Evolutionary conservation across 2,113 vertebrate genomes (phyloP), one percentile per base, ranked within the genome.

Genomic region (Tragulus kanchil): DNA sequence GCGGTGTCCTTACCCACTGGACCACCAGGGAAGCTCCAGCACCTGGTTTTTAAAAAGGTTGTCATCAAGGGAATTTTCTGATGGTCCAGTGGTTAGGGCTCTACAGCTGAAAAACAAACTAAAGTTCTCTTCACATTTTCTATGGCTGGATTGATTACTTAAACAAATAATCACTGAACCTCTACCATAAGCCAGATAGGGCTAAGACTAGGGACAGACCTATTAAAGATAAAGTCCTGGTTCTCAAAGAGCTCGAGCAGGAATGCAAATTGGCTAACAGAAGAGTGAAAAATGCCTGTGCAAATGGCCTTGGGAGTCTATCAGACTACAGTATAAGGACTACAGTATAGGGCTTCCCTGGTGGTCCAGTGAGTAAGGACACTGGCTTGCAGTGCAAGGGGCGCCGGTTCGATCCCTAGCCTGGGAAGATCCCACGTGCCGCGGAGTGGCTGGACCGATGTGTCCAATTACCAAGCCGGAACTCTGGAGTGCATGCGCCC

Each of bases 91-190:
- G 69, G 69, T 45, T 73, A 73, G 69, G 69, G 69, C 69, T 73
- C 21, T 42, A 73, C 5, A 45, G 69, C 45, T 19, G 69, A 25
- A 73, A 73, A 73, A 25, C 69, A 73, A 13, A 73, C 36, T 73
- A 73, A 48, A 5, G 0, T 67, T 69, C 28, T 89, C 13, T 21
- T 12, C 16, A 62, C n/a, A 50, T 85, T 77, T 96, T 95, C 65
- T 79, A 36, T 75, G 69, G 48, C 28, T 23, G 4, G 10, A 62
- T 88, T 90, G 45, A 88, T 78, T 92, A 93, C 8, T 48, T 64
- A 85, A 93, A 16, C 58, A 95, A 61, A 62, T 64, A 64, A 82
- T 78, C 90, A 42, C 82, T 50, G 8, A 94, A 36, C 25, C 79
- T 85, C 77, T 71, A 2, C 50, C 59, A 12, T 15, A 90, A 58